Evolutionary conservation across 2,888 invertebrate genomes (phyloP), one percentile per base, ranked within the genome.

Genomic region (Drosophila gaucha): DNA sequence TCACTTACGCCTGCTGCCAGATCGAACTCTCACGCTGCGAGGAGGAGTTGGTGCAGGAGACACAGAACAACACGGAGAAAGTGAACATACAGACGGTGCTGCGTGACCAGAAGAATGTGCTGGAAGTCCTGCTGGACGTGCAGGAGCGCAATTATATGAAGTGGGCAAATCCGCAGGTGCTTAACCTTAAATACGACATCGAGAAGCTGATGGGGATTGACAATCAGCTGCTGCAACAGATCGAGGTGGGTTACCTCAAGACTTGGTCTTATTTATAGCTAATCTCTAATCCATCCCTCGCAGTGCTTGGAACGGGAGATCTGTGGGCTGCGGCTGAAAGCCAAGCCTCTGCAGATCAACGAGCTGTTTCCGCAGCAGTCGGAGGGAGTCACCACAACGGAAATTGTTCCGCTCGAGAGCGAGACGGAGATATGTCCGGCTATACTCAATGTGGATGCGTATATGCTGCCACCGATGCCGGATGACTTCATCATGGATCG

Each of bases 1-100:
- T 4, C 31, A n/a, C n/a, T 6, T 4, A n/a, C 0, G 6, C 31
- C 26, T 9, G 4, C 20, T 31, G n/a, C n/a, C n/a, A 77, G 78
- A 30, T 71, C 35, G 86, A 86, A 31, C 60, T 86, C 2, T 54
- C 66, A 12, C 80, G 77, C 8, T 83, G 87, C 62, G 90, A 93
- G 74, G 84, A 89, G 18, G 90, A 91, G 46, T 78, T 94, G 30
- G 90, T 92, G 9, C 89, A 90, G 58, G 89, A 92, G 26, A 92
- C 93, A 3, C 92, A 92, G 66, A 91, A 92, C 30, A 93, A 94
- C 68, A 94, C 94, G 0, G 92, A 93, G 58, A 93, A 93, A 67
- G 73, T 93, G 30, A 93, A 93, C 77, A 90, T 94, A 14, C 67
- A 94, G 6, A 92, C 93, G 1, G 89, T 93, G n/a, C 89, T 94